Conservation (phyloP, 2,797 vertebrate genomes). For the Molossus alvarezi region DNA sequence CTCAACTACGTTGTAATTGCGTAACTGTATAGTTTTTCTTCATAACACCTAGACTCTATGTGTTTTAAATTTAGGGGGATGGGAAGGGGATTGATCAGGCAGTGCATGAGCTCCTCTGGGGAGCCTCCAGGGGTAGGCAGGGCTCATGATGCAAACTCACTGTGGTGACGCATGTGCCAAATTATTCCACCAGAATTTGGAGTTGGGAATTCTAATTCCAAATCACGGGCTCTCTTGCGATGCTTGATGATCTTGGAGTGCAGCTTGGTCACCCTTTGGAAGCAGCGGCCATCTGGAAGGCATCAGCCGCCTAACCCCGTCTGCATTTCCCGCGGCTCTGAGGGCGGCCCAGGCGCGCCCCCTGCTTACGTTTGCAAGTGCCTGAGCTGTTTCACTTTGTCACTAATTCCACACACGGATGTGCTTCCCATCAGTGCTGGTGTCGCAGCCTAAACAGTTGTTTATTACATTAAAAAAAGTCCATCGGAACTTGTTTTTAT, state of each 20-base stretch:
- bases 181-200: too few relatives aligned
- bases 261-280: not conserved
- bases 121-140: not conserved
- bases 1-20: not conserved
- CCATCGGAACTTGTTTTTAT: not conserved
- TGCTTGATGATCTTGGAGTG: not conserved
- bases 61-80: not conserved
- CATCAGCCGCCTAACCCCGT: not conserved
- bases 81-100: not conserved
- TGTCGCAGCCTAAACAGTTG: not conserved
- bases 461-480: not conserved
- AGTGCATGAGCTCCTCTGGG: not conserved
- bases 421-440: not conserved
- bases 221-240: not conserved
- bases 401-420: not conserved
- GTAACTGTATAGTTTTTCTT: not conserved
- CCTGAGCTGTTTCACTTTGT: not conserved
- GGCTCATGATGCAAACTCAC: too few relatives aligned
- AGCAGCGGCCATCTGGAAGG: not conserved
- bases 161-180: too few relatives aligned
- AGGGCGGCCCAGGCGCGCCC: not conserved
- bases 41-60: not conserved
- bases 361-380: not conserved
- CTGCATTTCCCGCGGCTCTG: not conserved
- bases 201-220: not conserved